Conservation (phyloP, 2,113 vertebrate species). For the Neodon shergylaensis region DNA sequence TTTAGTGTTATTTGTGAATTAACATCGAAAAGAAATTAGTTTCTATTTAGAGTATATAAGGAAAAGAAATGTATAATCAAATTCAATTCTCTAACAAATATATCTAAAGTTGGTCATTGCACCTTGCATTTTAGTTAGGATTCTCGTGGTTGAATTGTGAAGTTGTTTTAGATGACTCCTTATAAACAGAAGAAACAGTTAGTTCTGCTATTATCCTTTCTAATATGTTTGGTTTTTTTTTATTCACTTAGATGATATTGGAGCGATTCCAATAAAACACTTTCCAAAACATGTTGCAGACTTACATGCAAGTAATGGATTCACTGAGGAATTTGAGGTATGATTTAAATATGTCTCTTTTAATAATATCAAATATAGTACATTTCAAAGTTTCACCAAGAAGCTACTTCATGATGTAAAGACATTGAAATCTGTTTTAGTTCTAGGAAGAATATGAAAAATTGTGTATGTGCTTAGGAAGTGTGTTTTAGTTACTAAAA, state of each 20-base stretch:
- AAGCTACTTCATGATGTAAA: constrained; percentile 51
- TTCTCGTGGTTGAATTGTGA: constrained; percentile 11
- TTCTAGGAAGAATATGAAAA: constrained; percentile 32
- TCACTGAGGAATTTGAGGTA: constrained; percentile 97
- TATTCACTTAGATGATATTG: constrained; percentile 88
- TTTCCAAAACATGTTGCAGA: constrained; percentile 95
- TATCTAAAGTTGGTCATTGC: background rate
- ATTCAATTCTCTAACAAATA: constrained; percentile 7
- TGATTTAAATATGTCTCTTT: constrained; percentile 74
- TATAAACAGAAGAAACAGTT: background rate
- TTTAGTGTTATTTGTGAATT: constrained; percentile 33
- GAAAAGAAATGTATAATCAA: constrained; percentile 20
- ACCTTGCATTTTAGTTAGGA: background rate
- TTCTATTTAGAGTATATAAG: background rate
- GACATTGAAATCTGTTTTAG: constrained; percentile 36
- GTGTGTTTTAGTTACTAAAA: background rate
- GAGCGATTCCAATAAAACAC: constrained; percentile 91
- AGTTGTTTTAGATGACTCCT: background rate
- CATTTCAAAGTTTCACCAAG: constrained; percentile 52
- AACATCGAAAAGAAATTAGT: background rate
- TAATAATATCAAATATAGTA: constrained; percentile 64
- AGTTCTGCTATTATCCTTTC: constrained; percentile 69
- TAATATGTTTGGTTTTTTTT: constrained; percentile 66
- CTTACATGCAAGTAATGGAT: constrained; percentile 93
- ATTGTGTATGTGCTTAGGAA: constrained; percentile 10